phyloP scores from a whole-genome alignment of 1,140 invertebrate genomes.

The Pachyrhynchus sulphureomaculatus region DNA sequence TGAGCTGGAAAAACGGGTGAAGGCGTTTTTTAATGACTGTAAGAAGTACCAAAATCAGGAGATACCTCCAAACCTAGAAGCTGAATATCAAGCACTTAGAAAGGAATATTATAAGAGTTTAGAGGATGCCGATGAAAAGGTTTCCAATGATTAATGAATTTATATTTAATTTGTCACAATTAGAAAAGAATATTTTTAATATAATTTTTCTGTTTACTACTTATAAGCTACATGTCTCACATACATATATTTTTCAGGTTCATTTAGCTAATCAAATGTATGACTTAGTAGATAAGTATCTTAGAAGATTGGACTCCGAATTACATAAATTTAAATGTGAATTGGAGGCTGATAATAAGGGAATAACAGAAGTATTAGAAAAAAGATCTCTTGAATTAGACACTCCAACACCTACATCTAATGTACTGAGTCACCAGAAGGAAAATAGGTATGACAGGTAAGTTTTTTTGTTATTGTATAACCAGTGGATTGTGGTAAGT shows the following conservation, averaged over 20 bases:
- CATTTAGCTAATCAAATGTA: slow-evolving; percentile 92
- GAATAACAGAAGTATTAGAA: slow-evolving; percentile 94
- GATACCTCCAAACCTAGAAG: slow-evolving; percentile 75
- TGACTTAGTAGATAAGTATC: slow-evolving; percentile 91
- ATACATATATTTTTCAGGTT: slow-evolving; percentile 59
- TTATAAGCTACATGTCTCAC: too few relatives aligned
- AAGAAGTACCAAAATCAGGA: slow-evolving; percentile 62
- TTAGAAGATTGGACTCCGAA: slow-evolving; percentile 90
- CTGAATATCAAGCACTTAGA: slow-evolving; percentile 81
- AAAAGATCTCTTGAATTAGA: slow-evolving; percentile 85
- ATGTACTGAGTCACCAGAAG: slow-evolving; percentile 51
- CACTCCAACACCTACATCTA: slow-evolving; percentile 57
- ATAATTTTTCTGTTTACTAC: too few relatives aligned
- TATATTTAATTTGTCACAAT: neutral
- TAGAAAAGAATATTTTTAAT: too few relatives aligned
- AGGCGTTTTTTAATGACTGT: slow-evolving; percentile 84
- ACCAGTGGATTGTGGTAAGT: too few relatives aligned
- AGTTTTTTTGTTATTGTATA: too few relatives aligned
- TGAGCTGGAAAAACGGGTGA: slow-evolving; percentile 86
- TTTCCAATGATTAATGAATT: slow-evolving; percentile 36
- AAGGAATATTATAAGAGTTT: slow-evolving; percentile 90
- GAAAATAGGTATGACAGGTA: slow-evolving; percentile 55
- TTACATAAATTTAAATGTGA: slow-evolving; percentile 98
- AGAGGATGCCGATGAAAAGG: slow-evolving; percentile 89
- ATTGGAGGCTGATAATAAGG: slow-evolving; percentile 95